A percentile compares a stretch with the other conserved stretches of the same genome.
Conservation (phyloP, 1,140 invertebrate genomes). For the Atta colombica region DNA sequence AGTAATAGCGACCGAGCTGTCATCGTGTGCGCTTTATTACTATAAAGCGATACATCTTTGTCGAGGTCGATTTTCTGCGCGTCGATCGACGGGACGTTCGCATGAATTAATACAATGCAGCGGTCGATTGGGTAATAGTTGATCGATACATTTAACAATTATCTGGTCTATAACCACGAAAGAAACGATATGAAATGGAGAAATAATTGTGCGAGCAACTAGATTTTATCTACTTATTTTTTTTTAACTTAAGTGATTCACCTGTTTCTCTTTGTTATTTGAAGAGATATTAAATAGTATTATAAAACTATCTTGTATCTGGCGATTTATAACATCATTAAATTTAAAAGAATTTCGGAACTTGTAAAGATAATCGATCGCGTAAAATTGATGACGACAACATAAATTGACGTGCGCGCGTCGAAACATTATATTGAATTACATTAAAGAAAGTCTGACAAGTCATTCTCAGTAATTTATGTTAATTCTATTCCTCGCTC, state of each 20-base stretch:
- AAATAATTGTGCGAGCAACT: neutral
- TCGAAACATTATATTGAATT: conserved; percentile 18
- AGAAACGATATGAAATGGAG: conserved; percentile 13
- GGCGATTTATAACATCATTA: neutral
- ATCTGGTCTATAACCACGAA: conserved; percentile 4
- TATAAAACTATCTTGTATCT: conserved; percentile 2
- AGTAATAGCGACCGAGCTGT: conserved; percentile 27
- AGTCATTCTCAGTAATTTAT: conserved; percentile 49
- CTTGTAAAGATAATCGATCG: conserved; percentile 1
- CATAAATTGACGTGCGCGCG: neutral
- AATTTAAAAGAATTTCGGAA: neutral
- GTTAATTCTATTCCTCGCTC: conserved; percentile 28
- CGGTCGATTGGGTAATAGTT: conserved; percentile 27
- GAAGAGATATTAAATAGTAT: neutral
- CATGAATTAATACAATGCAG: conserved; percentile 20
- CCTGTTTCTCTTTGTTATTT: neutral
- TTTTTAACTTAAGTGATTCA: neutral
- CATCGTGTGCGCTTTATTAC: neutral
- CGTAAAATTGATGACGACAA: conserved; percentile 17
- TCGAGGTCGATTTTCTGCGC: conserved; percentile 31
- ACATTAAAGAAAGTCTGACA: conserved; percentile 22
- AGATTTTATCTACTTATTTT: neutral
- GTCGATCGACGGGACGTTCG: conserved; percentile 13
- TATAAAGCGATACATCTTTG: conserved; percentile 34
- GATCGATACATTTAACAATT: conserved; percentile 31